Conservation (phyloP, 2,888 invertebrate genomes). For the Diplolepis rosae region DNA sequence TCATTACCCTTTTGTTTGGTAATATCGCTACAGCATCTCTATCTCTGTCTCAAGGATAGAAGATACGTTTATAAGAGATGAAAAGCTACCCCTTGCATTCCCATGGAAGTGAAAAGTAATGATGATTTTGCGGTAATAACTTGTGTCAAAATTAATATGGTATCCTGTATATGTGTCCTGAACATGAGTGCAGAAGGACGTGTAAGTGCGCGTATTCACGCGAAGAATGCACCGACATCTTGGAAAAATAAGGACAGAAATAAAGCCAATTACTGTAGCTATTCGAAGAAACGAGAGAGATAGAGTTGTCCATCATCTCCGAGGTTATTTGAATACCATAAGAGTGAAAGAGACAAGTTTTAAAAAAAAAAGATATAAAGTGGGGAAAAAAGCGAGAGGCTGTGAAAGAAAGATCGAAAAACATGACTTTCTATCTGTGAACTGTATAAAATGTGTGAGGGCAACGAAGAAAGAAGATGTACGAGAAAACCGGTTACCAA, state of each 20-base stretch:
- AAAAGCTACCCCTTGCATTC: too few species aligned
- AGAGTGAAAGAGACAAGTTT: neutral
- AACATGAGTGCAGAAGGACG: too few species aligned
- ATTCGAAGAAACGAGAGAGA: slow-evolving; percentile 21
- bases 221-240: neutral
- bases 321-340: slow-evolving; percentile 1
- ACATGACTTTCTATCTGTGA: slow-evolving; percentile 8
- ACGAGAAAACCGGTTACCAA: slow-evolving; percentile 65
- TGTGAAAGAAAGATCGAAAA: slow-evolving; percentile 33
- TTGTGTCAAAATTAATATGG: too few species aligned
- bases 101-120: too few species aligned
- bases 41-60: too few species aligned
- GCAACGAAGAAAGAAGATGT: slow-evolving; percentile 37
- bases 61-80: too few species aligned
- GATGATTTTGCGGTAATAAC: too few species aligned
- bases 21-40: too few species aligned
- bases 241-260: neutral
- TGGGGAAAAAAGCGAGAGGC: slow-evolving; percentile 26
- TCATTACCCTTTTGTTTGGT: too few species aligned
- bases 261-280: slow-evolving; percentile 4
- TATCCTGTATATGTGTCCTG: too few species aligned
- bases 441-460: slow-evolving; percentile 3
- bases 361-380: neutral
- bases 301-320: slow-evolving; percentile 4
- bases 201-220: too few species aligned